These are phyloP conservation scores for Anorthoa munda DNA, from an alignment of 2,888 invertebrate genomes.

Conservation along the genomic window DNA sequence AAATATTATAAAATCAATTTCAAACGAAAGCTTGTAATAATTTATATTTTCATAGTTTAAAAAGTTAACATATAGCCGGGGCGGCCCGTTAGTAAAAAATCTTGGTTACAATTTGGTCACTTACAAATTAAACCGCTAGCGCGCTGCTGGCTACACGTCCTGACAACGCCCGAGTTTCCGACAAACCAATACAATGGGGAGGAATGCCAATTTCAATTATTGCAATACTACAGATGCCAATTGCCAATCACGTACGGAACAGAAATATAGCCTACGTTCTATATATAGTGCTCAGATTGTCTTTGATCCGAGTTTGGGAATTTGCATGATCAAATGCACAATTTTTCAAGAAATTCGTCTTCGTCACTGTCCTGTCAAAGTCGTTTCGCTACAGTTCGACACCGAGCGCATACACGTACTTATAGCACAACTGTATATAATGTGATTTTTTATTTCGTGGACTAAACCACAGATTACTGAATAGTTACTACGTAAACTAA, in stretches of 20 bases:
- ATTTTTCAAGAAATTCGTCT: too few relatives aligned
- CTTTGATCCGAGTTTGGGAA: not conserved
- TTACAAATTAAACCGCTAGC: slow-evolving; percentile 8
- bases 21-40: not conserved
- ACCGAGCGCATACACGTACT: too few relatives aligned
- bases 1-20: not conserved
- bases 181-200: not conserved
- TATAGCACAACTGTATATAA: too few relatives aligned
- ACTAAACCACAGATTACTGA: too few relatives aligned
- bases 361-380: too few relatives aligned
- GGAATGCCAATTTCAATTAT: slow-evolving; percentile 26
- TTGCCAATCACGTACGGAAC: not conserved
- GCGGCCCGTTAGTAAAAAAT: not conserved
- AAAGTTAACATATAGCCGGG: not conserved
- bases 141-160: slow-evolving; percentile 1
- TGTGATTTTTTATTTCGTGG: too few relatives aligned
- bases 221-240: not conserved
- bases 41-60: not conserved
- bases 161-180: not conserved
- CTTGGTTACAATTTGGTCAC: not conserved
- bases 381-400: too few relatives aligned
- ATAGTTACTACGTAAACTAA: too few relatives aligned
- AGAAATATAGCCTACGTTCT: not conserved
- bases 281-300: not conserved
- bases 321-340: too few relatives aligned